Conservation (phyloP, 2,888 invertebrate species). For the Physocephala rufipes region DNA sequence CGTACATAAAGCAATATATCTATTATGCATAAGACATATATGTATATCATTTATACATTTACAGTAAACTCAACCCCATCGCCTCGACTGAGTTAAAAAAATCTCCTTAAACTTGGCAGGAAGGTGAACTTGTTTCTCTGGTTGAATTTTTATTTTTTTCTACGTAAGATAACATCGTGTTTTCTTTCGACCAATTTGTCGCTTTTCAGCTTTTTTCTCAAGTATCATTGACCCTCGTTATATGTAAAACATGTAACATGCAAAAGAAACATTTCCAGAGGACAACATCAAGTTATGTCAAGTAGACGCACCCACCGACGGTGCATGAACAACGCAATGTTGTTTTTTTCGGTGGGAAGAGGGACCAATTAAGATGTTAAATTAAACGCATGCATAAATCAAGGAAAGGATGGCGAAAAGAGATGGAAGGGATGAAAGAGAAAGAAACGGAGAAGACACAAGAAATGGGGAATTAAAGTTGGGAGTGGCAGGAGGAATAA, state of each 20-base stretch:
- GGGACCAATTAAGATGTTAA: no score
- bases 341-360: background rate
- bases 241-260: slow-evolving; percentile 2
- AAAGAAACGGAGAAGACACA: slow-evolving; percentile 40
- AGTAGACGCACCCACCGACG: no score
- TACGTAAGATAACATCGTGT: no score
- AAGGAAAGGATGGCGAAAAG: slow-evolving; percentile 24
- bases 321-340: background rate
- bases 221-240: slow-evolving; percentile 16
- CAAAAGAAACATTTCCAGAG: background rate
- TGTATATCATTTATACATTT: no score
- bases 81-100: no score
- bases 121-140: background rate
- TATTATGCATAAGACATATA: no score
- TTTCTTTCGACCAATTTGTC: slow-evolving; percentile 19
- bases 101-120: no score
- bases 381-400: background rate
- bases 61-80: no score
- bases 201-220: slow-evolving; percentile 12
- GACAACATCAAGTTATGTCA: no score
- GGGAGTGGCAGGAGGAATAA: background rate
- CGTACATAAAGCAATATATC: no score
- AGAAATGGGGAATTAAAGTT: background rate
- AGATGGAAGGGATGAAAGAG: no score
- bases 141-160: no score